These are phyloP conservation scores for Peribatodes rhomboidaria DNA, from an alignment of 2,888 invertebrate genomes.

Conservation along the genomic window DNA sequence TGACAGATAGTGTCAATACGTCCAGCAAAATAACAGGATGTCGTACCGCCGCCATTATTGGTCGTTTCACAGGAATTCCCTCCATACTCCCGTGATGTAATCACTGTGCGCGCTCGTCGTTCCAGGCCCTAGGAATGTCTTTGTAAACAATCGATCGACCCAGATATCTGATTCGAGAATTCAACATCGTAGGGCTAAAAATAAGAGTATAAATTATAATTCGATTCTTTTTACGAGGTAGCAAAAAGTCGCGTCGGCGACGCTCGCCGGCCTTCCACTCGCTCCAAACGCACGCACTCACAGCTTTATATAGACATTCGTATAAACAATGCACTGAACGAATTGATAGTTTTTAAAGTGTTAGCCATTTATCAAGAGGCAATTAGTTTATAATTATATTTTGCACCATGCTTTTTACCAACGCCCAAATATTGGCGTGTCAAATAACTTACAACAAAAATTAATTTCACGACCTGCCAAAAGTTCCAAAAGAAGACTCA, in stretches of 20 bases:
- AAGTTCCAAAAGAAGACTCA: slow-evolving; percentile 39
- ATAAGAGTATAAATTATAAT: slow-evolving; percentile 42
- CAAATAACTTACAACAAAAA: slow-evolving; percentile 32
- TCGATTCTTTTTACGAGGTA: slow-evolving; percentile 40
- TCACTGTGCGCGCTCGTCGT: slow-evolving; percentile 33
- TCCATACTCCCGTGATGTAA: slow-evolving; percentile 40
- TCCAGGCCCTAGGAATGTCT: slow-evolving; percentile 49
- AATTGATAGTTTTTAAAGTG: slow-evolving; percentile 34
- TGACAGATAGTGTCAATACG: slow-evolving; percentile 42
- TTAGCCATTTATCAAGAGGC: slow-evolving; percentile 34
- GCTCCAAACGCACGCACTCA: slow-evolving; percentile 24
- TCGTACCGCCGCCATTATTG: slow-evolving; percentile 31
- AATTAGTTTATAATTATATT: slow-evolving; percentile 30
- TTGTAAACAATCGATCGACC: slow-evolving; percentile 50
- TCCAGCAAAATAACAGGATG: slow-evolving; percentile 41
- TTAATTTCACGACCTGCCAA: slow-evolving; percentile 23
- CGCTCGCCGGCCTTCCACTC: slow-evolving; percentile 24
- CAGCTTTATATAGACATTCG: slow-evolving; percentile 18
- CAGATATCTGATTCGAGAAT: slow-evolving; percentile 45
- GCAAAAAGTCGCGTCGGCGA: slow-evolving; percentile 30
- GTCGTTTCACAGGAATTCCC: slow-evolving; percentile 40
- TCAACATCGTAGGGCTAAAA: slow-evolving; percentile 39
- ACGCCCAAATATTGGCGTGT: slow-evolving; percentile 21
- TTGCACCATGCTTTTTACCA: slow-evolving; percentile 21
- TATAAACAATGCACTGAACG: slow-evolving; percentile 22